Evolutionary conservation across 2,797 vertebrate species (phyloP), one percentile per base, ranked within the genome.

Genomic region (Sebastes minor): DNA sequence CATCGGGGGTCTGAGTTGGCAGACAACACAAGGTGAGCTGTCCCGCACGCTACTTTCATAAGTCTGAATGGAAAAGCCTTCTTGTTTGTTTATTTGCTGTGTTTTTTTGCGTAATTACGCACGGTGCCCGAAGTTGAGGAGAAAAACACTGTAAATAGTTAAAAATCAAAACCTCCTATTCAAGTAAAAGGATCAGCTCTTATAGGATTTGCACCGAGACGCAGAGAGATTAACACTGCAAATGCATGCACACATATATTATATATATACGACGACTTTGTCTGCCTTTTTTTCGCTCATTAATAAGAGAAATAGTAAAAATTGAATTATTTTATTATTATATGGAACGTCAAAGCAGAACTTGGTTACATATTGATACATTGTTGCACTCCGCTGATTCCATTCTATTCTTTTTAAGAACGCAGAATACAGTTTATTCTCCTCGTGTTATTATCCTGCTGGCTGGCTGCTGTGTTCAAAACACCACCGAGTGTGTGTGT

Each of bases 1-100:
- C 96, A 97, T 98, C 96, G 97, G 97, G 92, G 97, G 97, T 94
- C 96, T 97, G 95, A 97, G 97, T 94, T 98, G 97, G 97, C 97
- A 98, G 94, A 97, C 97, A 75, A 97, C 97, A 93, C 97, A 97
- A 97, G 97, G 97, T 98, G 96, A 97, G 97, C 92, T 90, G 87
- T 94, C 93, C 92, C 92, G 85, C 90, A 91, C 91, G 80, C 85
- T 88, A 95, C 94, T 95, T 94, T 85, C 83, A 85, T 72, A 88
- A 91, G 91, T 94, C 77, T 86, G 71, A 82, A 79, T 91, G 86
- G 75, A 86, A 71, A 86, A 71, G 57, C 62, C 80, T 76, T 38
- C 56, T 28, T 72, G 79, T 78, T 81, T 69, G 10, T 76, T 78
- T 38, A 13, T 38, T 38, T 38, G 64, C 66, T 7, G 25, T 13